Evolutionary conservation across 2,797 vertebrate species (phyloP).

Genomic region (Sebastes elongatus): DNA sequence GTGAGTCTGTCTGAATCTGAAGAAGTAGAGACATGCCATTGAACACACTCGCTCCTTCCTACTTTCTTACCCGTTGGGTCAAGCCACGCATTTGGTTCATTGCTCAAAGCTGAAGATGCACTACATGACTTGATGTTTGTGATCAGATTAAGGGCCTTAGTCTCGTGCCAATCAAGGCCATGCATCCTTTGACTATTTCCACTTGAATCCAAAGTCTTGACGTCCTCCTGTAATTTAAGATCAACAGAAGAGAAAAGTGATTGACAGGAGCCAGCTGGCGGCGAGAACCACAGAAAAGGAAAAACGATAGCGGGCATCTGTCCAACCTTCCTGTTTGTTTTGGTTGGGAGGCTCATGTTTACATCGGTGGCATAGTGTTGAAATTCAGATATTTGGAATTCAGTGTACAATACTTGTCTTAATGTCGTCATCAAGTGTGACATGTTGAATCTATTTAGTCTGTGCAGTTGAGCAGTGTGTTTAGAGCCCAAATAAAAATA

Average conservation of each 20-base stretch:
- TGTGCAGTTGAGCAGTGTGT: background rate
- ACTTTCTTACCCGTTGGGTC: background rate
- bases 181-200: background rate
- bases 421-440: background rate
- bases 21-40: slow-evolving; percentile 10
- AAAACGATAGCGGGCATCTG: background rate
- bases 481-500: background rate
- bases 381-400: slow-evolving; percentile 13
- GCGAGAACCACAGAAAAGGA: background rate
- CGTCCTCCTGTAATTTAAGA: background rate
- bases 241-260: slow-evolving; percentile 14
- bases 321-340: slow-evolving; percentile 21
- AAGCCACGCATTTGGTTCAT: background rate
- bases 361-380: background rate
- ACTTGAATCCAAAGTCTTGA: slow-evolving; percentile 1
- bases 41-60: slow-evolving; percentile 15
- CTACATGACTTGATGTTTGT: background rate
- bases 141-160: background rate
- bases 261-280: background rate
- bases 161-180: background rate
- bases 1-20: slow-evolving; percentile 20
- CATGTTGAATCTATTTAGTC: background rate
- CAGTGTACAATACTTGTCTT: background rate
- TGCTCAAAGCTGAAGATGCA: background rate
- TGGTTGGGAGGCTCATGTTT: slow-evolving; percentile 15